Evolutionary conservation across 2,113 vertebrate genomes (phyloP).

Genomic region (Rhynchomys soricoides): DNA sequence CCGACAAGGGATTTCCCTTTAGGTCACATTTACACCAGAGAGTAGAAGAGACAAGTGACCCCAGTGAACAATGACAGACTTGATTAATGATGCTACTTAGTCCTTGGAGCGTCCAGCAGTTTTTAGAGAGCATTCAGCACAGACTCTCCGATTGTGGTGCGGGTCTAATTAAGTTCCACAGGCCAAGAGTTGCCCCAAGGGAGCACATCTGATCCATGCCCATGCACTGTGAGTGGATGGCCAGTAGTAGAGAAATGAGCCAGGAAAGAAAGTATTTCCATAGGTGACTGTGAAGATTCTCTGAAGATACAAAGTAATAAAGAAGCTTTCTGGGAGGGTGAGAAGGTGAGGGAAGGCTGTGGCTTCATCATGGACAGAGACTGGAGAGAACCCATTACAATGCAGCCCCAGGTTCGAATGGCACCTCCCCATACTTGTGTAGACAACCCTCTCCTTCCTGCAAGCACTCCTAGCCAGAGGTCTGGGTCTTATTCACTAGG

Average conservation of each 20-base stretch:
- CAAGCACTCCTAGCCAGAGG: not conserved
- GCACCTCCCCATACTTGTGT: not conserved
- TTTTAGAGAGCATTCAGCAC: not conserved
- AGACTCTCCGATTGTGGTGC: not conserved
- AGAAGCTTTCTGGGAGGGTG: not conserved
- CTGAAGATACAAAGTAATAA: not conserved
- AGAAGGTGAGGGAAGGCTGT: not conserved
- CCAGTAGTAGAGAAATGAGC: not conserved
- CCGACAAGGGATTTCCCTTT: not conserved
- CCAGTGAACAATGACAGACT: not conserved
- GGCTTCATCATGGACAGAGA: not conserved
- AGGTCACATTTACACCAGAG: slow-evolving; percentile 6
- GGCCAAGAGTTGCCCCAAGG: not conserved
- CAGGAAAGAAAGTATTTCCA: not conserved
- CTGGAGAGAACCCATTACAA: not conserved
- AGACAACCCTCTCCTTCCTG: not conserved
- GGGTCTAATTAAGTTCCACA: not conserved
- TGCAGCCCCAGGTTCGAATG: not conserved
- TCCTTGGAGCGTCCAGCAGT: not conserved
- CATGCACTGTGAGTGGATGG: fast-evolving
- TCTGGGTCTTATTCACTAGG: not conserved
- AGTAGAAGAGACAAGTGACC: not conserved
- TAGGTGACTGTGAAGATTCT: not conserved
- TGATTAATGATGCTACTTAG: not conserved
- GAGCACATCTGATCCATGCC: not conserved